Percentiles rank a stretch among this genome's conserved stretches.
These are phyloP conservation scores for Drosophila grimshawi DNA, from an alignment of 1,140 invertebrate species.

Conservation along the genomic window DNA sequence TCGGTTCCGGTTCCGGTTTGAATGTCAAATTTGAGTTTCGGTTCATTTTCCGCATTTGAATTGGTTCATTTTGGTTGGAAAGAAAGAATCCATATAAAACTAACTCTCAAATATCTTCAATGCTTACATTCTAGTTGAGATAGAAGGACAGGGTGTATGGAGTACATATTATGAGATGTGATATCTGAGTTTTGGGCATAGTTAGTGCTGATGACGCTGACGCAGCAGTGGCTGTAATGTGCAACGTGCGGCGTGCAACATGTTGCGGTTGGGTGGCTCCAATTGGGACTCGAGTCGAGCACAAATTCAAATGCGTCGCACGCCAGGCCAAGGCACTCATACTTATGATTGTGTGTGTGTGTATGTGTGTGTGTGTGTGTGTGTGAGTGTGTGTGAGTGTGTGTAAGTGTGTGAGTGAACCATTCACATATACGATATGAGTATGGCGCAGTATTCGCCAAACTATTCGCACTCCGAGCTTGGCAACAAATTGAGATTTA, in stretches of 20 bases:
- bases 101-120: no score
- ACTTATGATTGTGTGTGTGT: constrained; percentile 40
- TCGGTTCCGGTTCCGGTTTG: no score
- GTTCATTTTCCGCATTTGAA: no score
- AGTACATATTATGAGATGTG: not conserved
- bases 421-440: constrained; percentile 24
- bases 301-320: constrained; percentile 74
- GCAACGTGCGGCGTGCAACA: constrained; percentile 59
- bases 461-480: constrained; percentile 77
- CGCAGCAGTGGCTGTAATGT: constrained; percentile 21
- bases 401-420: constrained; percentile 23
- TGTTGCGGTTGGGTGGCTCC: constrained; percentile 74
- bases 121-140: no score
- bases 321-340: constrained; percentile 18
- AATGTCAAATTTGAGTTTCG: no score
- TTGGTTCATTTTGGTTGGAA: no score
- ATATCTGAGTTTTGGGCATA: constrained; percentile 40
- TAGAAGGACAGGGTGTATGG: not conserved
- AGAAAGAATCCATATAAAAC: no score
- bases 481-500: constrained; percentile 82
- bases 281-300: constrained; percentile 78
- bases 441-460: constrained; percentile 38
- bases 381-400: constrained; percentile 5
- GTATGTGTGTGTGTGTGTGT: constrained; percentile 10
- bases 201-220: constrained; percentile 49